A percentile compares a stretch with the other conserved stretches of the same genome.
Evolutionary conservation across 2,113 vertebrate genomes (phyloP).

Genomic region (Tachycineta bicolor): DNA sequence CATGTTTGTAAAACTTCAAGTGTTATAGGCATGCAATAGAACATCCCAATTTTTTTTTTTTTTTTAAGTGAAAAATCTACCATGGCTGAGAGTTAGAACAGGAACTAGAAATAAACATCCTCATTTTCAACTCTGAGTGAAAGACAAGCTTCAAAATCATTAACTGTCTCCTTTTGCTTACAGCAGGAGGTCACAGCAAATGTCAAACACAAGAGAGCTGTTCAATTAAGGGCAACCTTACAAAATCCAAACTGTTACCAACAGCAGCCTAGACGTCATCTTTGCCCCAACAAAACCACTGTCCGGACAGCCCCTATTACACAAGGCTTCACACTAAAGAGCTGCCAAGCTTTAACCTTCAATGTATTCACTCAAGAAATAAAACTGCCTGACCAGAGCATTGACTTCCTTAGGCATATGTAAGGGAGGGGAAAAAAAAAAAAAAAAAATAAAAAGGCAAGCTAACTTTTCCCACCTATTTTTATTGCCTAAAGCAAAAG

Average conservation of each 20-base stretch:
- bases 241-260: conserved; percentile 20
- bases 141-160: conserved; percentile 38
- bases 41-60: too few relatives aligned
- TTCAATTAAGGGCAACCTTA: conserved; percentile 50
- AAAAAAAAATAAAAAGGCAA: not conserved
- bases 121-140: not conserved
- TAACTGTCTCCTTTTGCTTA: conserved; percentile 36
- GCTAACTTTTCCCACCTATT: not conserved
- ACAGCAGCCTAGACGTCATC: conserved; percentile 14
- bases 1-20: not conserved
- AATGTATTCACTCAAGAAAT: not conserved
- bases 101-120: not conserved
- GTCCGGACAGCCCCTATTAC: not conserved
- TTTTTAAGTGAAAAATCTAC: not conserved
- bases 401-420: not conserved
- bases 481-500: not conserved
- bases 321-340: not conserved
- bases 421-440: not conserved
- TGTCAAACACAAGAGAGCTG: conserved; percentile 32
- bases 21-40: not conserved
- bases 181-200: conserved; percentile 56
- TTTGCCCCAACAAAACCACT: not conserved
- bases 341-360: conserved; percentile 21
- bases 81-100: not conserved
- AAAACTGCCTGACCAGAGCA: not conserved